Conservation (phyloP, 1,140 invertebrate species). For the Ips typographus region DNA sequence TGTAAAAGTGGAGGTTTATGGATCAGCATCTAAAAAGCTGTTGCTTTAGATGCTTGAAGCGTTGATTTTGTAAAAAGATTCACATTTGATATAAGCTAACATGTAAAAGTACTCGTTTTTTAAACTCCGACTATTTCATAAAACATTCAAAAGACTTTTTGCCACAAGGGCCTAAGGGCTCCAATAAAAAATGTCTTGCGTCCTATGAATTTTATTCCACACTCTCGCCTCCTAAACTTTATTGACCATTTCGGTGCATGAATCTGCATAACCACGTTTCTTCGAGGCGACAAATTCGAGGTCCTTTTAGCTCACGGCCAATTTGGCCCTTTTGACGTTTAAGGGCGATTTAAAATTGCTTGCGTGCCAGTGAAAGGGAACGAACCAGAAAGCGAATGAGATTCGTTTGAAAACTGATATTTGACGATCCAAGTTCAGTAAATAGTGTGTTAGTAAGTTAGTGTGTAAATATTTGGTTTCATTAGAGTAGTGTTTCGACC, state of each 20-base stretch:
- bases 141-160: neutral
- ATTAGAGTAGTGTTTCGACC: no score
- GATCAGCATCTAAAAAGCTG: constrained; percentile 6
- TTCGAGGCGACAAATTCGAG: constrained; percentile 26
- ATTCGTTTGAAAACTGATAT: no score
- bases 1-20: constrained; percentile 6
- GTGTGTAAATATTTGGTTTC: no score
- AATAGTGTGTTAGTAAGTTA: no score
- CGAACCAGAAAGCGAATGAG: no score
- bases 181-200: neutral
- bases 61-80: neutral
- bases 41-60: constrained; percentile 11
- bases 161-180: neutral
- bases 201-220: constrained; percentile 5
- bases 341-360: no score
- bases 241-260: constrained; percentile 4
- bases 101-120: no score
- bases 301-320: constrained; percentile 26
- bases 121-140: neutral
- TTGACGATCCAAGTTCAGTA: no score
- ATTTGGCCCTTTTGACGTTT: constrained; percentile 16
- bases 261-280: constrained; percentile 29
- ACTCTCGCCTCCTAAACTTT: constrained; percentile 2
- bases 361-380: no score
- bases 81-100: neutral